phyloP scores from a whole-genome alignment of 2,797 vertebrate genomes.

The Cygnus olor region DNA sequence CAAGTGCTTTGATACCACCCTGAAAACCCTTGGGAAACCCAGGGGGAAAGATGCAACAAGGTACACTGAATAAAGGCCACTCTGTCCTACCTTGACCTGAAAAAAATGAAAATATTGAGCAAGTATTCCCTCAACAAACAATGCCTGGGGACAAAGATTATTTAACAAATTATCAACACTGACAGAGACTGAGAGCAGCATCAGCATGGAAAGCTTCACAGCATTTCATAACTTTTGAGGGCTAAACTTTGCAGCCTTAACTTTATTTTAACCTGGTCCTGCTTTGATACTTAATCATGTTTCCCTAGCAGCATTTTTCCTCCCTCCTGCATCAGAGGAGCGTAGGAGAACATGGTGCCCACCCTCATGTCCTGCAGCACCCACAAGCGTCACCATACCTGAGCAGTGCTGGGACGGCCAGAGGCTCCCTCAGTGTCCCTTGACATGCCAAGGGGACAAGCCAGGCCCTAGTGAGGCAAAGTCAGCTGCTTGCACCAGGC shows the following conservation, averaged over 20 bases:
- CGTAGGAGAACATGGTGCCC: accelerated
- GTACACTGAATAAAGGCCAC: neutral
- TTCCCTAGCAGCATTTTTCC: neutral
- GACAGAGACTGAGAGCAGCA: neutral
- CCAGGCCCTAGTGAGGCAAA: neutral
- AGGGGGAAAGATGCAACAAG: neutral
- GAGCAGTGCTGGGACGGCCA: too few species aligned
- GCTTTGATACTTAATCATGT: neutral
- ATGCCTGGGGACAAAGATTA: neutral
- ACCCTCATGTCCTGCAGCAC: too few species aligned
- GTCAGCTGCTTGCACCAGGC: accelerated
- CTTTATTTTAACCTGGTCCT: too few species aligned
- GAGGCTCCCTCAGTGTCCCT: accelerated
- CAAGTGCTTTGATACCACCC: neutral
- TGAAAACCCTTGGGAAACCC: accelerated
- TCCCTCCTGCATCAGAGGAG: accelerated
- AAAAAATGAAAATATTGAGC: neutral
- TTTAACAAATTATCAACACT: neutral
- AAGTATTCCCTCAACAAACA: neutral
- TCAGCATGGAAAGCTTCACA: neutral
- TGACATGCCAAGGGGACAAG: accelerated
- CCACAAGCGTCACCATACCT: neutral
- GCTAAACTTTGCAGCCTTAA: neutral
- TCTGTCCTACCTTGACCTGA: accelerated
- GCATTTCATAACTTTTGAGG: neutral